Evolutionary conservation across 2,888 invertebrate species (phyloP).

Genomic region (Brassicogethes aeneus): DNA sequence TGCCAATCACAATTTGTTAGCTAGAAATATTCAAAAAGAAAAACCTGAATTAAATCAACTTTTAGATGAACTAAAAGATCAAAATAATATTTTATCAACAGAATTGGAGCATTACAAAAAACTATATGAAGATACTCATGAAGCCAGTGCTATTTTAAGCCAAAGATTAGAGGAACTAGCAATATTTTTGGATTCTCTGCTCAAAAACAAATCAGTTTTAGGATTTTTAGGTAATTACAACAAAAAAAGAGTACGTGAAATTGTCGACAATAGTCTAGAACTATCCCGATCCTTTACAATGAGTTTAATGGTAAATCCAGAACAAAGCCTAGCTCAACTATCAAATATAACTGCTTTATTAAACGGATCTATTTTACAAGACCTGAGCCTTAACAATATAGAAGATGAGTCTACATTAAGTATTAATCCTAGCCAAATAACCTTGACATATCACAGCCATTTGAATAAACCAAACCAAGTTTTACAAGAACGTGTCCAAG

Average conservation of each 20-base stretch:
- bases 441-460: conserved; percentile 34
- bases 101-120: conserved; percentile 37
- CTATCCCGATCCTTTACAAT: conserved; percentile 44
- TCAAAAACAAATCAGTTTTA: conserved; percentile 52
- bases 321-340: conserved; percentile 43
- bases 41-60: conserved; percentile 29
- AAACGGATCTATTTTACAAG: conserved; percentile 28
- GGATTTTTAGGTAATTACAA: conserved; percentile 45
- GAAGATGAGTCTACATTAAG: conserved; percentile 24
- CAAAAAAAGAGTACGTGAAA: conserved; percentile 45
- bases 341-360: conserved; percentile 43
- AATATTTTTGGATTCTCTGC: conserved; percentile 53
- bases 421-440: conserved; percentile 30
- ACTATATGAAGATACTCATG: conserved; percentile 35
- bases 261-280: conserved; percentile 47
- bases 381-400: conserved; percentile 17
- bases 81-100: conserved; percentile 26
- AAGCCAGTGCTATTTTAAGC: conserved; percentile 46
- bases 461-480: conserved; percentile 22
- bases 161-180: conserved; percentile 56
- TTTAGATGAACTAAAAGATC: conserved; percentile 17
- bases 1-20: not conserved
- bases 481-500: conserved; percentile 13
- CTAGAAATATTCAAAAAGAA: not conserved
- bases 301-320: conserved; percentile 38